Base-by-base conservation (phyloP, 2,888 invertebrate species). In the Monoplex corrugatus region DNA sequence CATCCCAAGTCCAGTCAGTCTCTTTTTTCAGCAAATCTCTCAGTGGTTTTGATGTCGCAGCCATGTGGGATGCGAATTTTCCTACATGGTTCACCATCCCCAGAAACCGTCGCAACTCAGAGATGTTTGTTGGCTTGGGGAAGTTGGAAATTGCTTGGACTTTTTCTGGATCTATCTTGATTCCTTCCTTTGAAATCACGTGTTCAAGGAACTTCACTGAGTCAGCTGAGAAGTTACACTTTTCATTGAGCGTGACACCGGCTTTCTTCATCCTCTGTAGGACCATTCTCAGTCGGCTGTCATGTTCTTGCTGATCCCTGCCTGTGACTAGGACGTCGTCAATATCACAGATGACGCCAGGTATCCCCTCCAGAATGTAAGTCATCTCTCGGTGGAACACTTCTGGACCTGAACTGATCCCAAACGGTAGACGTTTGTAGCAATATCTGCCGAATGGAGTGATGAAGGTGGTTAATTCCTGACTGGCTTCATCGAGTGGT, bases 401-500 rank as follows among this genome's bases (percentile, higher is more conserved):
- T 38, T 89, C 86, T 19, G 63, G 50, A 5, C 40, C 89, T n/a
- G 89, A 86, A n/a, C 44, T 72, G 23, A 89, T 89, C 5, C 88
- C 88, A 86, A 89, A 86, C 2, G 57, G 40, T 3, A 86, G 38
- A 8, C 89, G 35, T 35, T 85, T 89, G 57, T 68, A 86, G 72
- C n/a, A 63, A 50, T 72, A 86, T 68, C 89, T 89, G 32, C 89
- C 78, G 50, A 89, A 89, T 5, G 89, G 89, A n/a, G 89, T 89
- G 23, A 89, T 72, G 72, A 72, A 72, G n/a, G 80, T 80, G n/a
- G 72, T 72, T n/a, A 6, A n/a, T n/a, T n/a, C n/a, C 32, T 44
- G 72, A n/a, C 72, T 72, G 72, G 1, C 72, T 72, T 72, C 72
- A n/a, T 72, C 72, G n/a, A 72, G 32, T n/a, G 87, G 80, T 2